Evolutionary conservation across 1,140 invertebrate species (phyloP).

Genomic region (Tetraneura akinire): DNA sequence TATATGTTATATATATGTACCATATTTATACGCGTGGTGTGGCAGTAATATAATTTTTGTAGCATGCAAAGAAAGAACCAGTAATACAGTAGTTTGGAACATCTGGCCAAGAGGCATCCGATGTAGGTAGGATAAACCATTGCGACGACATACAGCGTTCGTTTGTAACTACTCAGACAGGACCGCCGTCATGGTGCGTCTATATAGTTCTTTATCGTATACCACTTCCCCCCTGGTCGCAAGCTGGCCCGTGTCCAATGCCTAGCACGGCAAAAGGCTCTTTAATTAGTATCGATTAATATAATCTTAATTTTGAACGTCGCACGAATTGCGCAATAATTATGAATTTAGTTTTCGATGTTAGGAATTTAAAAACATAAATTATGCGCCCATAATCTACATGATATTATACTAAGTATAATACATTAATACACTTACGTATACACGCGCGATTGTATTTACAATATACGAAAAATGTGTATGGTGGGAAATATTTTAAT

Average conservation of each 20-base stretch:
- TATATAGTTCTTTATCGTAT: neutral
- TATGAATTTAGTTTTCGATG: too few relatives aligned
- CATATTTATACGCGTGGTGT: neutral
- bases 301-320: conserved; percentile 20
- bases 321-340: neutral
- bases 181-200: conserved; percentile 25
- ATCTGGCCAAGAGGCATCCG: conserved; percentile 47
- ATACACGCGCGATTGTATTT: too few relatives aligned
- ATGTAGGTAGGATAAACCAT: conserved; percentile 45
- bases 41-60: conserved; percentile 27
- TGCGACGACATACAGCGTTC: conserved; percentile 7
- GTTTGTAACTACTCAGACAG: conserved; percentile 34
- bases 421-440: too few relatives aligned
- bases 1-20: too few relatives aligned
- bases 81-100: conserved; percentile 30
- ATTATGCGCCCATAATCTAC: too few relatives aligned
- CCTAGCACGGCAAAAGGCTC: neutral
- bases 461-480: too few relatives aligned
- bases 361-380: too few relatives aligned
- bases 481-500: too few relatives aligned
- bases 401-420: too few relatives aligned
- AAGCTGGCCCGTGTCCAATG: conserved; percentile 17
- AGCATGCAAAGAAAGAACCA: conserved; percentile 24
- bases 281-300: conserved; percentile 10
- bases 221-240: neutral